phyloP scores from a whole-genome alignment of 2,113 vertebrate species.

The Halichoerus grypus region DNA sequence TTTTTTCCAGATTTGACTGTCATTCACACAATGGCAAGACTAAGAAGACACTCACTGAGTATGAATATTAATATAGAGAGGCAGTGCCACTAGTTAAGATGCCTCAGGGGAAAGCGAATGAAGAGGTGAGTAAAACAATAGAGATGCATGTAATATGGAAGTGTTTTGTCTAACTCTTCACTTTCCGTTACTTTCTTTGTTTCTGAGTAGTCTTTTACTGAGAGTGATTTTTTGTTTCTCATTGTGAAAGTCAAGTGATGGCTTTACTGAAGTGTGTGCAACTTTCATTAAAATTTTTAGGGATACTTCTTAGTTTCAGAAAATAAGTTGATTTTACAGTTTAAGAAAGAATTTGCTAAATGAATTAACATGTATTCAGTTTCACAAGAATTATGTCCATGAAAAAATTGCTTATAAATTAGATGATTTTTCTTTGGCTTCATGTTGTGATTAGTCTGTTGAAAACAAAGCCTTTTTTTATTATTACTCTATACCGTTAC shows the following conservation, averaged over 20 bases:
- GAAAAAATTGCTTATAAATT: neutral
- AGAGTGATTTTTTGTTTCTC: neutral
- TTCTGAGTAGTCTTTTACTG: constrained; percentile 21
- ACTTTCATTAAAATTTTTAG: constrained; percentile 37
- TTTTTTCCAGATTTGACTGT: neutral
- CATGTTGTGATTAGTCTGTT: neutral
- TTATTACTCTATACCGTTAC: neutral
- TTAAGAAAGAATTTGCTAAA: constrained; percentile 18
- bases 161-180: constrained; percentile 63
- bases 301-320: neutral
- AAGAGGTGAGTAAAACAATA: constrained; percentile 31
- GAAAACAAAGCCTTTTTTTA: neutral
- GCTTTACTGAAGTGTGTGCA: constrained; percentile 32
- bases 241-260: constrained; percentile 58
- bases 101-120: constrained; percentile 19
- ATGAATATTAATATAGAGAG: constrained; percentile 63
- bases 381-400: neutral
- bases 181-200: constrained; percentile 66
- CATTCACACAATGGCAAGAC: constrained; percentile 61
- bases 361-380: neutral
- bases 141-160: neutral
- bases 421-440: neutral
- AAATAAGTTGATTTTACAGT: neutral
- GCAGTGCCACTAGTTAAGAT: neutral
- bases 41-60: constrained; percentile 9